Evolutionary conservation across 2,888 invertebrate genomes (phyloP).

Genomic region (Tachina lurida): DNA sequence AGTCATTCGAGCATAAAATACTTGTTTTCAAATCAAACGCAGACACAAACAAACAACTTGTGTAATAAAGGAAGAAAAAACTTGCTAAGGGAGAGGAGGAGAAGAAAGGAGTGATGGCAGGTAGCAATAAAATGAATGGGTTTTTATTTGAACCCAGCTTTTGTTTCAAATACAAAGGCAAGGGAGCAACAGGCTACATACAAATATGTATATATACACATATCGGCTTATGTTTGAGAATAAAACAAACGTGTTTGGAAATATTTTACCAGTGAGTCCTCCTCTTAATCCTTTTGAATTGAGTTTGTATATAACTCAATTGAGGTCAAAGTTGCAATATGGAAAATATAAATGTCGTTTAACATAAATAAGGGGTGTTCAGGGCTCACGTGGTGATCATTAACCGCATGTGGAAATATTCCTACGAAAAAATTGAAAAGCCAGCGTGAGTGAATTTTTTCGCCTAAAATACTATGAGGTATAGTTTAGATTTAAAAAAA

Average conservation of each 20-base stretch:
- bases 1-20: constrained; percentile 39
- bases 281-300: neutral
- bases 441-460: no score
- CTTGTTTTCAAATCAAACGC: constrained; percentile 26
- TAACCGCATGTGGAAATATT: no score
- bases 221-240: neutral
- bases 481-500: no score
- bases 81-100: no score
- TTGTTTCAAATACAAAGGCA: constrained; percentile 28
- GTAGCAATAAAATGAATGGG: neutral
- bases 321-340: constrained; percentile 63
- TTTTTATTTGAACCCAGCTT: constrained; percentile 31
- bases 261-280: constrained; percentile 9
- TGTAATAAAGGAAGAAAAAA: neutral
- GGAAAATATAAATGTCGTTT: constrained; percentile 42
- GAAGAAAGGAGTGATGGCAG: neutral
- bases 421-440: no score
- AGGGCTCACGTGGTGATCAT: no score
- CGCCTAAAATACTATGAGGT: no score
- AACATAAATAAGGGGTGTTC: constrained; percentile 15
- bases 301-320: constrained; percentile 51
- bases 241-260: neutral
- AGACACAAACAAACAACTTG: neutral
- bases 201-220: neutral
- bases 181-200: constrained; percentile 10